These are phyloP conservation scores for Oreochromis mossambicus DNA, from an alignment of 2,797 vertebrate genomes.

Conservation along the genomic window DNA sequence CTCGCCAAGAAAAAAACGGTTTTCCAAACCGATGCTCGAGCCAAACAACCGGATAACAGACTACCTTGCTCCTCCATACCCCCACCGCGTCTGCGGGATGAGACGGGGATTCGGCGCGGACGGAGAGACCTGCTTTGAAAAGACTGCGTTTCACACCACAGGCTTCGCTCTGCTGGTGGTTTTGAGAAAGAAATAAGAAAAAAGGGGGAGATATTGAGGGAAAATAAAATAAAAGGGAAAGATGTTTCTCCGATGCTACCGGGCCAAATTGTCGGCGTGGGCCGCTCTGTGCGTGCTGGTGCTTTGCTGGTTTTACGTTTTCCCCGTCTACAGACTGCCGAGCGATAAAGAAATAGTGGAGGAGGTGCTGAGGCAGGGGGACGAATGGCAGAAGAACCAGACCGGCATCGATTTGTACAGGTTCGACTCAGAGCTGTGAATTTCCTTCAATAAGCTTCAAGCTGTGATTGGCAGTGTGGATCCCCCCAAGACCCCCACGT, in stretches of 20 bases:
- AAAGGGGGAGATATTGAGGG: not conserved
- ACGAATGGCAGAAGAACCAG: slow-evolving; percentile 84
- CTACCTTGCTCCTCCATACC: not conserved
- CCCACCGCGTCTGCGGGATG: slow-evolving; percentile 10
- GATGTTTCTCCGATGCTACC: slow-evolving; percentile 82
- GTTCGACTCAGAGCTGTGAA: slow-evolving; percentile 63
- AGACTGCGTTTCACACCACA: not conserved
- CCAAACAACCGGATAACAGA: not conserved
- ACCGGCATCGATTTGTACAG: slow-evolving; percentile 84
- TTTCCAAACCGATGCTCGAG: slow-evolving; percentile 20
- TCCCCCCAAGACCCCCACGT: not conserved
- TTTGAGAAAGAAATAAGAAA: not conserved
- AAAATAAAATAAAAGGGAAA: slow-evolving; percentile 5
- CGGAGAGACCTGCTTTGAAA: not conserved
- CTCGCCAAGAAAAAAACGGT: not conserved
- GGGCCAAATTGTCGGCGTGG: slow-evolving; percentile 84
- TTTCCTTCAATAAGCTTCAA: not conserved
- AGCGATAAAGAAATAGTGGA: slow-evolving; percentile 87
- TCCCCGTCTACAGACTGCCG: slow-evolving; percentile 85
- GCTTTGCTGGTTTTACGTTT: slow-evolving; percentile 94
- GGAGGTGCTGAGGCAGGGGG: slow-evolving; percentile 85
- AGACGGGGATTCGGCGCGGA: not conserved
- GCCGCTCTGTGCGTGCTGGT: slow-evolving; percentile 87
- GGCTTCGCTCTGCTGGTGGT: not conserved
- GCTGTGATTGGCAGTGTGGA: not conserved